A percentile compares a stretch with the other conserved stretches of the same genome.
Conservation (phyloP, 2,797 vertebrate species). For the Ispidina picta region DNA sequence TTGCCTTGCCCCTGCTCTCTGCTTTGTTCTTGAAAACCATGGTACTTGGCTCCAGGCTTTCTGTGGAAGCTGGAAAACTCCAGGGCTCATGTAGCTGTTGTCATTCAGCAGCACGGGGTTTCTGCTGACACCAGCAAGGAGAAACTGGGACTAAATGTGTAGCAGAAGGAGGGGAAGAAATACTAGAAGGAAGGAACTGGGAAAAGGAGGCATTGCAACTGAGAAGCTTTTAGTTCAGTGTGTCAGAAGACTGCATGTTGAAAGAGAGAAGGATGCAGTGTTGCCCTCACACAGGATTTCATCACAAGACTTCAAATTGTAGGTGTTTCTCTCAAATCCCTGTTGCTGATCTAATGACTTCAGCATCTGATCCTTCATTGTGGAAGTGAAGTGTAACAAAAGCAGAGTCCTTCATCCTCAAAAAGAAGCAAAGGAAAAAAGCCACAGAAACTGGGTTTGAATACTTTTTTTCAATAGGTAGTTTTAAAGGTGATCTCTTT, state of each 20-base stretch:
- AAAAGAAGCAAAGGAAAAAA: not conserved
- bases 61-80: not conserved
- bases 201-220: not conserved
- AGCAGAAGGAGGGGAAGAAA: not conserved
- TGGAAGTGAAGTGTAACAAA: not conserved
- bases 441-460: not conserved
- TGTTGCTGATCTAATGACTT: not conserved
- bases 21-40: not conserved
- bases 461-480: not conserved
- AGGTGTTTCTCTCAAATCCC: not conserved
- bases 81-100: fast-evolving
- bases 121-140: not conserved
- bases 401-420: not conserved
- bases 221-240: not conserved
- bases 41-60: not conserved
- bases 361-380: not conserved
- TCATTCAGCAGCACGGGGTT: not conserved
- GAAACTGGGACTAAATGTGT: not conserved
- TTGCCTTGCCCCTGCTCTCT: not conserved
- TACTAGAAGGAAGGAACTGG: not conserved
- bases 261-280: not conserved
- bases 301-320: not conserved
- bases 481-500: not conserved
- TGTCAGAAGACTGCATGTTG: fast-evolving
- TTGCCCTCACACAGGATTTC: not conserved